These are phyloP conservation scores for Drosophila greeni DNA, from an alignment of 2,888 invertebrate species.

Conservation along the genomic window DNA sequence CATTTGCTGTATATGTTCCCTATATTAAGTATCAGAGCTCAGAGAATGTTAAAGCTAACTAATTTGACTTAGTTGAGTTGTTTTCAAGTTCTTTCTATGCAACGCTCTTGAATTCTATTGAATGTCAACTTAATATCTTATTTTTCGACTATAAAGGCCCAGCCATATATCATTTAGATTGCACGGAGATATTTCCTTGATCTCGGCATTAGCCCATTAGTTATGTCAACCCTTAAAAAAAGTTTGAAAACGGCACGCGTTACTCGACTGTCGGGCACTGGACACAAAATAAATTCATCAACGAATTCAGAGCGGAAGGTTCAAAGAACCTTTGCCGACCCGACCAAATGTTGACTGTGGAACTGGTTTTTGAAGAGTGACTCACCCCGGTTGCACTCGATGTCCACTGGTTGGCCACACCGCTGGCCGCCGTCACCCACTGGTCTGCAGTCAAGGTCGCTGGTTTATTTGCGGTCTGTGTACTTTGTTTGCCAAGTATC, in stretches of 20 bases:
- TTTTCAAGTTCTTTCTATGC: neutral
- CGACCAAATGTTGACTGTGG: slow-evolving; percentile 41
- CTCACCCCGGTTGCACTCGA: slow-evolving; percentile 29
- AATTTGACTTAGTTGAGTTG: neutral
- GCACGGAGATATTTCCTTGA: slow-evolving; percentile 36
- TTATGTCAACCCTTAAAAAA: slow-evolving; percentile 33
- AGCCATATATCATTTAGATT: slow-evolving; percentile 27
- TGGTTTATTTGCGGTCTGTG: slow-evolving; percentile 65
- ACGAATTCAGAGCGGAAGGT: slow-evolving; percentile 53
- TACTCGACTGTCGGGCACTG: slow-evolving; percentile 53
- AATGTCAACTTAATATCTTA: slow-evolving; percentile 13
- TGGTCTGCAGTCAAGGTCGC: slow-evolving; percentile 62
- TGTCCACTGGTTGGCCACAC: slow-evolving; percentile 18
- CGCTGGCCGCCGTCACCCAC: slow-evolving; percentile 23
- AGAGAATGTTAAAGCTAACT: neutral
- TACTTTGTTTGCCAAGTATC: slow-evolving; percentile 51
- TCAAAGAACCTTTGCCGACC: slow-evolving; percentile 65
- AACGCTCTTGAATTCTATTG: neutral
- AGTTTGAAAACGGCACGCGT: slow-evolving; percentile 63
- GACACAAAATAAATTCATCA: slow-evolving; percentile 71
- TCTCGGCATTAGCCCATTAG: slow-evolving; percentile 59
- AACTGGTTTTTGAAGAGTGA: slow-evolving; percentile 56
- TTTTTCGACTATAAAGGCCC: neutral
- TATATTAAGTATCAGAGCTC: neutral
- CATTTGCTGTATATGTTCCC: neutral